Conservation (phyloP, 2,113 vertebrate genomes). For the Lonchura striata region DNA sequence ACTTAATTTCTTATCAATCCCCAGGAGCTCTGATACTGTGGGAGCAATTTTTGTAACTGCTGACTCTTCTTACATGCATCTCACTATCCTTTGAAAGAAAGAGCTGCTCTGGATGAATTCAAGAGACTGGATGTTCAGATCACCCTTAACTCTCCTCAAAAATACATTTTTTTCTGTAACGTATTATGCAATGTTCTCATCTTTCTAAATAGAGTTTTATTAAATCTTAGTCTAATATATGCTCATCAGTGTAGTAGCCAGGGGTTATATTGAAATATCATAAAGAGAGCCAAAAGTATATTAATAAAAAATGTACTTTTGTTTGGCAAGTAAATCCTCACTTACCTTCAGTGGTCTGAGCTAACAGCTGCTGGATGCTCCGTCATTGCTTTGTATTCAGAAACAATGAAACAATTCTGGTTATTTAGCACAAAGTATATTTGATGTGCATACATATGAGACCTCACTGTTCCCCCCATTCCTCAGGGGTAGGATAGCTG, state of each 20-base stretch:
- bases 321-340: conserved; percentile 13
- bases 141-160: background rate
- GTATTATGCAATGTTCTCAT: conserved; percentile 31
- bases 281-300: conserved; percentile 33
- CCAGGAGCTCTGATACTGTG: background rate
- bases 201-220: conserved; percentile 45
- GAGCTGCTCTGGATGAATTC: background rate
- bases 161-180: conserved; percentile 27
- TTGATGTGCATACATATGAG: accelerated
- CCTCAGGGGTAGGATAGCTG: background rate
- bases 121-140: background rate
- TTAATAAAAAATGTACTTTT: conserved; percentile 52
- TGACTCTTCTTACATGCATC: background rate
- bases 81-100: background rate
- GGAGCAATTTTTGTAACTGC: background rate
- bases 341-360: background rate
- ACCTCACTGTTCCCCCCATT: accelerated
- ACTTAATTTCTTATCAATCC: background rate
- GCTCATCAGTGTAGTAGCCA: conserved; percentile 31
- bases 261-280: conserved; percentile 48
- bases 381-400: background rate
- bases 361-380: background rate
- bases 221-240: conserved; percentile 35
- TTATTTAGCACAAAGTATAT: background rate
- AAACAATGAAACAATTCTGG: background rate